Percentiles rank a stretch among this genome's conserved stretches.
phyloP scores from a whole-genome alignment of 2,797 vertebrate species.

The Phrynocephalus forsythii region DNA sequence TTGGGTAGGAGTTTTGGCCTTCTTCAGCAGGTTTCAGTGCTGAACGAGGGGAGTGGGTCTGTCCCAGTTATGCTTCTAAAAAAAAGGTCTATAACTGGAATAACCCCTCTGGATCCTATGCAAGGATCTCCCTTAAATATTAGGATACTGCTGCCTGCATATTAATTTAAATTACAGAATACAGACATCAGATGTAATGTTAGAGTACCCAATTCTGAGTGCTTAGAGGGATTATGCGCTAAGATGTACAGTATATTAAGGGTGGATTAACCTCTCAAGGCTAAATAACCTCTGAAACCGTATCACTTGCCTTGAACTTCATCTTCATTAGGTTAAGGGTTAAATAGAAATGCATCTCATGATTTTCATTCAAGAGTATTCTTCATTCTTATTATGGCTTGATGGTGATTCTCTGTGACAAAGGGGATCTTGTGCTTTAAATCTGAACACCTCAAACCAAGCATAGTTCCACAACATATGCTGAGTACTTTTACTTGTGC shows the following conservation, averaged over 20 bases:
- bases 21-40: neutral
- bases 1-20: no score
- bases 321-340: neutral
- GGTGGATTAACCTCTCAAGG: neutral
- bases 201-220: neutral
- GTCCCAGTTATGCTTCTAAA: neutral
- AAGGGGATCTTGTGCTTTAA: neutral
- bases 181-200: neutral
- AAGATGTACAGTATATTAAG: neutral
- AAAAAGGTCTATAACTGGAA: neutral
- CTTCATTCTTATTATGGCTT: neutral
- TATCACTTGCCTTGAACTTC: conserved; percentile 7
- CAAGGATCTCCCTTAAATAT: neutral
- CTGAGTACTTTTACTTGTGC: neutral
- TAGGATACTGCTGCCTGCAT: neutral
- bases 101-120: neutral
- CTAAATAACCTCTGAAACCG: neutral
- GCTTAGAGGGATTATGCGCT: neutral
- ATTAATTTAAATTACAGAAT: neutral
- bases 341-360: neutral
- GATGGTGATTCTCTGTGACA: neutral
- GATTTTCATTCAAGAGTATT: neutral
- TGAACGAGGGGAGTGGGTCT: neutral
- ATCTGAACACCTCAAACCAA: neutral
- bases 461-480: no score